Percentiles rank a stretch among this genome's conserved stretches.
phyloP scores from a whole-genome alignment of 1,140 invertebrate genomes.

The Ooceraea biroi region DNA sequence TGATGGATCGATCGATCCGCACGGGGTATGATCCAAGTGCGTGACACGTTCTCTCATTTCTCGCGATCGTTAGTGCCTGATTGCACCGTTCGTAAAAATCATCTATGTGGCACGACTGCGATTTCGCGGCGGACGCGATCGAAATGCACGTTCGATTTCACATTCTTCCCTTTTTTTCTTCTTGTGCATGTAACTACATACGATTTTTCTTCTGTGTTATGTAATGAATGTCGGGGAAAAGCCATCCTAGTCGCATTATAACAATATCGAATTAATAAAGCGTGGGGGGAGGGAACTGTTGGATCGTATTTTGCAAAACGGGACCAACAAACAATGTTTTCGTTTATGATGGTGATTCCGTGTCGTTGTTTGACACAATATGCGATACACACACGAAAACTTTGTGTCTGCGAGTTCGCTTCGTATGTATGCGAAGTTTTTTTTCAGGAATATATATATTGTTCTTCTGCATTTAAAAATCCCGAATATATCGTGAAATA shows the following conservation, averaged over 20 bases:
- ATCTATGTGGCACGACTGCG: background rate
- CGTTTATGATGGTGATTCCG: slow-evolving; percentile 54
- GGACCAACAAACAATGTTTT: slow-evolving; percentile 49
- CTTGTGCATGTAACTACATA: background rate
- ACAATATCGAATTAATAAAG: slow-evolving; percentile 53
- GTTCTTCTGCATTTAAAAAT: slow-evolving; percentile 46
- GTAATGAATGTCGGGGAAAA: slow-evolving; percentile 14
- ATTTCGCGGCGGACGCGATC: slow-evolving; percentile 19
- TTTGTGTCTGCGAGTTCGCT: slow-evolving; percentile 43
- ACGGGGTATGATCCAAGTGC: no score
- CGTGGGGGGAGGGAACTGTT: background rate
- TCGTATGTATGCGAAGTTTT: slow-evolving; percentile 34
- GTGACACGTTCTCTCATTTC: no score
- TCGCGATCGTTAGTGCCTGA: slow-evolving; percentile 23
- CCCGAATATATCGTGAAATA: slow-evolving; percentile 57
- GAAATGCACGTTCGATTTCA: background rate
- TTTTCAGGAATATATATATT: slow-evolving; percentile 23
- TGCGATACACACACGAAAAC: slow-evolving; percentile 51
- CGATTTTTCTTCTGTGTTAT: background rate
- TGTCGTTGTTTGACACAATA: slow-evolving; percentile 58
- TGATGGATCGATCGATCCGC: slow-evolving; percentile 58
- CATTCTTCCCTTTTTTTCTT: background rate
- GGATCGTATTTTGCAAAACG: slow-evolving; percentile 40
- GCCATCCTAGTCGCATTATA: background rate
- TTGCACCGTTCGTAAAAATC: slow-evolving; percentile 40